These are phyloP conservation scores for Maconellicoccus hirsutus DNA, from an alignment of 1,140 invertebrate genomes.

Conservation along the genomic window DNA sequence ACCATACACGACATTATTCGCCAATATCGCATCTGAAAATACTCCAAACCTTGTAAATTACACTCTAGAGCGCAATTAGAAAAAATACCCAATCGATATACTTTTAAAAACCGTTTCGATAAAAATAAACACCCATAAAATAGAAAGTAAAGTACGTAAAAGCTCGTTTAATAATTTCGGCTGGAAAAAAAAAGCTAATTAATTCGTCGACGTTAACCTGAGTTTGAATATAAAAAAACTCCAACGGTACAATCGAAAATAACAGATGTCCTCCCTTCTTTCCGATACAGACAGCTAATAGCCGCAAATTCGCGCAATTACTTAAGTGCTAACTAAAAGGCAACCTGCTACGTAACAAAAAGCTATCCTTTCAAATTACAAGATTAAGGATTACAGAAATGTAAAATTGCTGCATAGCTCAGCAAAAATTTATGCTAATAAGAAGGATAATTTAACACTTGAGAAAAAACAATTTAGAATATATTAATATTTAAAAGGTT, in stretches of 20 bases:
- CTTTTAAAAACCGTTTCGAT: no score
- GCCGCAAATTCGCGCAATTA: background rate
- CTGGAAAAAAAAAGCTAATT: background rate
- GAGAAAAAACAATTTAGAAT: background rate
- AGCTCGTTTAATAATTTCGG: no score
- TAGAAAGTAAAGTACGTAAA: no score
- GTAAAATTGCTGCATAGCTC: background rate
- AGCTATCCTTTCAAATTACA: slow-evolving; percentile 9
- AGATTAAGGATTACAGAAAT: background rate
- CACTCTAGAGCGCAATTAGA: no score
- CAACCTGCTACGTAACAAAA: background rate
- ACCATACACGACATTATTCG: no score
- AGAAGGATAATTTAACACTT: background rate
- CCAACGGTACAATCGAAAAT: background rate
- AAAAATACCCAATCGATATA: no score
- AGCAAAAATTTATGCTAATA: slow-evolving; percentile 6
- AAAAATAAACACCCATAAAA: no score
- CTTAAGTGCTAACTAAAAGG: background rate
- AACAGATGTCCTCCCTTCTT: background rate
- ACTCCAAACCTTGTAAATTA: no score
- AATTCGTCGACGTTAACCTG: background rate
- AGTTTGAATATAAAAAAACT: background rate
- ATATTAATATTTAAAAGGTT: slow-evolving; percentile 1
- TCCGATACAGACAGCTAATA: background rate
- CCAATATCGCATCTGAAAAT: no score